Conservation (phyloP, 2,888 invertebrate genomes). For the Hofmannophila pseudospretella region DNA sequence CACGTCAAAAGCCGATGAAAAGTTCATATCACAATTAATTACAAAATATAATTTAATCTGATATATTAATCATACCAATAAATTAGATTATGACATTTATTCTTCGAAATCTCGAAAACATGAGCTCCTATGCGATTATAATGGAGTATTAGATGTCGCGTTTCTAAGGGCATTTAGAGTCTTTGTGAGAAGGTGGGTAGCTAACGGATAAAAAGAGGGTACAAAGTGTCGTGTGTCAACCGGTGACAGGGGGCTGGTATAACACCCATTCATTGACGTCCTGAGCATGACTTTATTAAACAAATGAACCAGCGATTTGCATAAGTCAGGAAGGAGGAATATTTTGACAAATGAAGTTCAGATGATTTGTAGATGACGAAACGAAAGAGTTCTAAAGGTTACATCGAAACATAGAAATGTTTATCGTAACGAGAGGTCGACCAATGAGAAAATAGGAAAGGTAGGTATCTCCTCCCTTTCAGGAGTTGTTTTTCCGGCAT, state of each 20-base stretch:
- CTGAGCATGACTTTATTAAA: constrained; percentile 18
- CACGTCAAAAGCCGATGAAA: too few species aligned
- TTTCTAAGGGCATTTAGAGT: constrained; percentile 39
- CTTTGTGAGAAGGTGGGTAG: constrained; percentile 28
- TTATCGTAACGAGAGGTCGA: too few species aligned
- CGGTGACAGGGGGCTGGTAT: constrained; percentile 25
- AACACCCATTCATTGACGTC: constrained; percentile 17
- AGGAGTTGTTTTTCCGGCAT: too few species aligned
- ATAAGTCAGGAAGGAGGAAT: neutral
- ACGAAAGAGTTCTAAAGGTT: too few species aligned
- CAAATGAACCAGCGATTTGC: constrained; percentile 8
- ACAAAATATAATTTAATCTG: too few species aligned
- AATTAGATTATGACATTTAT: constrained; percentile 26
- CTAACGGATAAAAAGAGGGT: constrained; percentile 32
- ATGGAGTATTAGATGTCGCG: constrained; percentile 47
- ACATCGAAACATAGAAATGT: too few species aligned
- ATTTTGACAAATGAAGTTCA: too few species aligned
- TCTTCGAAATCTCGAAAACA: constrained; percentile 27
- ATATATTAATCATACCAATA: too few species aligned
- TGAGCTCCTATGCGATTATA: constrained; percentile 29
- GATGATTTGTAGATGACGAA: too few species aligned
- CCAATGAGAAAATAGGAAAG: too few species aligned
- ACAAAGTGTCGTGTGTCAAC: constrained; percentile 41
- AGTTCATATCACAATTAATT: too few species aligned
- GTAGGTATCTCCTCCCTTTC: too few species aligned